Evolutionary conservation across 2,888 invertebrate genomes (phyloP).

Genomic region (Nomada fabriciana): DNA sequence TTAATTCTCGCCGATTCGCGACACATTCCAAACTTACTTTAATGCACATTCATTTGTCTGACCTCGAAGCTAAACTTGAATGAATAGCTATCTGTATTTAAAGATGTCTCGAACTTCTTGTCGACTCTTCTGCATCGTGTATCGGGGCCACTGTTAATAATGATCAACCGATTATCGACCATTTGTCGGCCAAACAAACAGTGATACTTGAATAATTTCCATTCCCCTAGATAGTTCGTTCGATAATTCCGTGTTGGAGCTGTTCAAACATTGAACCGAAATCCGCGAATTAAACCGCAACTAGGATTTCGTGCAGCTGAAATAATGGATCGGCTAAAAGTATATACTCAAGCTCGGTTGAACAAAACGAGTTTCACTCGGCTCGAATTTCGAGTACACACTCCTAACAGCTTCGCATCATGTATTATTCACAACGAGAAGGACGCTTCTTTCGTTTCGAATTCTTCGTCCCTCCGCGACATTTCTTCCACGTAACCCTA

Average conservation of each 20-base stretch:
- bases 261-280: too few species aligned
- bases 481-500: not conserved
- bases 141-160: not conserved
- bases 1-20: constrained; percentile 6
- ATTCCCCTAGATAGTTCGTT: too few species aligned
- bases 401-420: constrained; percentile 1
- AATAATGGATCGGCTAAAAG: constrained; percentile 1
- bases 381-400: constrained; percentile 18
- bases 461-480: not conserved
- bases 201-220: too few species aligned
- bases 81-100: constrained; percentile 54
- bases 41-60: constrained; percentile 47
- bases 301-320: not conserved
- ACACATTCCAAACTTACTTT: constrained; percentile 38
- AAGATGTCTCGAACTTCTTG: constrained; percentile 6
- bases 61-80: constrained; percentile 47
- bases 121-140: constrained; percentile 1
- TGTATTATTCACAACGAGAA: constrained; percentile 28
- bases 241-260: too few species aligned
- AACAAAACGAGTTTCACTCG: constrained; percentile 14
- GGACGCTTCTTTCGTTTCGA: constrained; percentile 1
- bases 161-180: not conserved
- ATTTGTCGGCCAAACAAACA: too few species aligned
- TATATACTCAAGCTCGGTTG: not conserved
- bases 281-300: too few species aligned